Percentiles rank a stretch among this genome's conserved stretches.
Evolutionary conservation across 1,140 invertebrate species (phyloP).

Genomic region (Phthorimaea operculella): DNA sequence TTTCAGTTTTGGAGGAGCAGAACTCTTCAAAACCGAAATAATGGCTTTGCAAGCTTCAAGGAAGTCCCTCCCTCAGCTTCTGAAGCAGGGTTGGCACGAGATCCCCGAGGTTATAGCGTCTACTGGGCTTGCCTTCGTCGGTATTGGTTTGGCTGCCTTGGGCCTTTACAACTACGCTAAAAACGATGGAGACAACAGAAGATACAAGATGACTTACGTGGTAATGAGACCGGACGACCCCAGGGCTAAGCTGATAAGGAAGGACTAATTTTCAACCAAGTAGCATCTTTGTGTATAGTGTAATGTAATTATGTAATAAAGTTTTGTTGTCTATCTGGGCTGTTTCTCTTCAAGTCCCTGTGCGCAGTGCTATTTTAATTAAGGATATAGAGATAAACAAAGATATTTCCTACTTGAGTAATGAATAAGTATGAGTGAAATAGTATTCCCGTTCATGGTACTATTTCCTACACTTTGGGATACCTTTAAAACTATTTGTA

Average conservation of each 20-base stretch:
- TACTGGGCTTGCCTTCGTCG: slow-evolving; percentile 62
- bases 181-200: slow-evolving; percentile 73
- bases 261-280: slow-evolving; percentile 34
- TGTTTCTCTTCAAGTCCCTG: not conserved
- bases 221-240: slow-evolving; percentile 74
- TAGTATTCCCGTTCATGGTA: too few relatives aligned
- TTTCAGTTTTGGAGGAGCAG: too few relatives aligned
- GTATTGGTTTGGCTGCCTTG: slow-evolving; percentile 54
- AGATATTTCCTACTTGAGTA: too few relatives aligned
- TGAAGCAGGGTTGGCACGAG: slow-evolving; percentile 68
- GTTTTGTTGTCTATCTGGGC: slow-evolving; percentile 16
- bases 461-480: too few relatives aligned
- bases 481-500: too few relatives aligned
- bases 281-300: slow-evolving; percentile 13
- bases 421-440: too few relatives aligned
- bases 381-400: too few relatives aligned
- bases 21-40: slow-evolving; percentile 5
- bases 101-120: slow-evolving; percentile 74
- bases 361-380: not conserved
- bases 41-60: slow-evolving; percentile 39
- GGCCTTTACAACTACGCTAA: slow-evolving; percentile 63
- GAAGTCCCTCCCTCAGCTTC: slow-evolving; percentile 42
- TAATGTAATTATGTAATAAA: slow-evolving; percentile 57
- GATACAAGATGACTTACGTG: slow-evolving; percentile 71
- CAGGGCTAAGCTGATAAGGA: slow-evolving; percentile 61